These are phyloP conservation scores for Lutraria lutraria DNA, from an alignment of 2,888 invertebrate species.

Conservation along the genomic window DNA sequence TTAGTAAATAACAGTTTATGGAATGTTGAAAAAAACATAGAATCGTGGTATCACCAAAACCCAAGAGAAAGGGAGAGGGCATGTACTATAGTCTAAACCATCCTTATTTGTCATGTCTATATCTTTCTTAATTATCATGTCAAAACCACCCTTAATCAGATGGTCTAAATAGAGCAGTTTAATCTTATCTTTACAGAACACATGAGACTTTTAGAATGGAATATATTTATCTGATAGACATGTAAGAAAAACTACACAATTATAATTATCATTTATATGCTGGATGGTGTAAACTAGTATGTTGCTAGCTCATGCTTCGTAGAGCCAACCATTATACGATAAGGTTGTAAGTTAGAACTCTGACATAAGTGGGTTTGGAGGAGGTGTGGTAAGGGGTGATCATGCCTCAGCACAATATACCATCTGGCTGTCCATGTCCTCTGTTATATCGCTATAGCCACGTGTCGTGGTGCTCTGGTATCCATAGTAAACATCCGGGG, in stretches of 20 bases:
- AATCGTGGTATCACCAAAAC: too few species aligned
- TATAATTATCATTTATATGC: background rate
- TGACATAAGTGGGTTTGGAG: background rate
- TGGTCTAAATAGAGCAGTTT: background rate
- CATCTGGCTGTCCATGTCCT: background rate
- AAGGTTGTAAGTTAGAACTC: background rate
- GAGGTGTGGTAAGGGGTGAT: background rate
- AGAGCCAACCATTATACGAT: background rate
- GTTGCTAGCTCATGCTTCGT: background rate
- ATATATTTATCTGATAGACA: background rate
- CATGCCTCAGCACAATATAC: background rate
- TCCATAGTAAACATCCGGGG: background rate
- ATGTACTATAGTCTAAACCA: background rate
- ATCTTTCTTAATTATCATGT: too few species aligned
- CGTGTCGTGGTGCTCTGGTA: background rate
- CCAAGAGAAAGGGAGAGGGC: background rate
- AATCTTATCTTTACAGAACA: background rate
- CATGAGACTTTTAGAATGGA: background rate
- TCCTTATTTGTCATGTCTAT: background rate
- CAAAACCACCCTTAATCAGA: too few species aligned
- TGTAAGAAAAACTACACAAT: background rate
- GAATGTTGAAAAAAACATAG: too few species aligned
- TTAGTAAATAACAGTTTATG: too few species aligned
- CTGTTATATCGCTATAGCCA: background rate
- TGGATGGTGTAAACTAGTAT: slow-evolving; percentile 7